Evolutionary conservation across 2,797 vertebrate genomes (phyloP), one percentile per base, ranked within the genome.

Genomic region (Gallinago solitaria): DNA sequence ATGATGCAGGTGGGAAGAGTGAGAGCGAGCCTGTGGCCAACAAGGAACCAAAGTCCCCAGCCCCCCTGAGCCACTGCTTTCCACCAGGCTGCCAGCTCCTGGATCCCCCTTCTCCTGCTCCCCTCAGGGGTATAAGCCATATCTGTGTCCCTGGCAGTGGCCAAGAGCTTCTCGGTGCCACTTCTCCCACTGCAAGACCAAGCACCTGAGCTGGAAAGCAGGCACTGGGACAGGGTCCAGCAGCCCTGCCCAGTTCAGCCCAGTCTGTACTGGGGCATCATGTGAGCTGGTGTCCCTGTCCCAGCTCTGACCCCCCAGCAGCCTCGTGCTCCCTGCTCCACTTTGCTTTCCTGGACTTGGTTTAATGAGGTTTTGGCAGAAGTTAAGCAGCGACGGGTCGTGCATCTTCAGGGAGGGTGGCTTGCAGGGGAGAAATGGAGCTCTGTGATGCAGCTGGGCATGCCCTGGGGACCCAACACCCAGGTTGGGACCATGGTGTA

Each of bases 351-450:
- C 47, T 7, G 48, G 19, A 2, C 43, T 33, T 0, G 1, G 28
- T 13, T 45, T 25, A 41, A 32, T 2, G 10, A 45, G 18, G 28
- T 32, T 77, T 76, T 0, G 3, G 81, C 74, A 35, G 13, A 15
- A 15, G 21, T 1, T 3, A 12, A 12, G 57, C 80, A 39, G 48
- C 0, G 1, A 25, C 12, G 37, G 47, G 16, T 1, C 0, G 4
- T 15, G 20, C 6, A 2, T 17, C 43, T 48, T 47, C 18, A 37
- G 75, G 1, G 4, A 45, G 57, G 8, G 43, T 64, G 24, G 14
- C 16, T 37, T 37, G 56, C 19, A 21, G 16, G 19, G 73, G 35
- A 39, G 76, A 20, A n/a, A 19, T 6, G 23, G 47, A 75, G 61
- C 37, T 57, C 23, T 6, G n/a, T 75, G 33, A 21, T 19, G 9